A percentile compares a stretch with the other conserved stretches of the same genome.
Evolutionary conservation across 2,797 vertebrate genomes (phyloP).

Genomic region (Manis pentadactyla): DNA sequence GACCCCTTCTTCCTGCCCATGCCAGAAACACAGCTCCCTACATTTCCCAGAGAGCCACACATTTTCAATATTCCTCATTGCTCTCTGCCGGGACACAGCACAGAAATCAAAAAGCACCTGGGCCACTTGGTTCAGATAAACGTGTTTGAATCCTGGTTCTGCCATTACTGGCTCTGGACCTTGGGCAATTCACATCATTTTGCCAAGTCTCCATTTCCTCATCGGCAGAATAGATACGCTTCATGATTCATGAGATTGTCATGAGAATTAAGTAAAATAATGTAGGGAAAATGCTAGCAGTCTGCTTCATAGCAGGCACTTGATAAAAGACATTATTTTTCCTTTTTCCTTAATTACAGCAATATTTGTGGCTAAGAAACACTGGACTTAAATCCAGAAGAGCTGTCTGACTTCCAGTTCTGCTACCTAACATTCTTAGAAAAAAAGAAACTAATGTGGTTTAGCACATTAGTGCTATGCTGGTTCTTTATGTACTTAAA

Average conservation of each 20-base stretch:
- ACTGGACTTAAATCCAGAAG: neutral
- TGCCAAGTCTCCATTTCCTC: neutral
- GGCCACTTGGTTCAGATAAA: neutral
- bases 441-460: fast-evolving
- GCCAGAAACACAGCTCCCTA: neutral
- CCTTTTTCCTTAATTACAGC: conserved; percentile 17
- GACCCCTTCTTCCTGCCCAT: neutral
- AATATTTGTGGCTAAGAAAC: conserved; percentile 27
- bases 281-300: neutral
- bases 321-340: neutral
- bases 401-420: neutral
- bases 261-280: neutral
- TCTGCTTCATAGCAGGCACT: neutral
- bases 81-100: conserved; percentile 14
- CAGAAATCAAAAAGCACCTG: neutral
- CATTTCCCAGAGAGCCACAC: neutral
- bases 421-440: neutral
- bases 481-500: neutral
- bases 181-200: neutral
- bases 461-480: neutral
- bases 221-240: neutral
- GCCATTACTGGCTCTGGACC: neutral
- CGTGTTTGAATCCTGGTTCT: neutral
- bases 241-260: neutral
- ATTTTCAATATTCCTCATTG: neutral